Percentiles rank a stretch among this genome's conserved stretches.
Evolutionary conservation across 2,888 invertebrate genomes (phyloP).

Genomic region (Clistopyga incitator): DNA sequence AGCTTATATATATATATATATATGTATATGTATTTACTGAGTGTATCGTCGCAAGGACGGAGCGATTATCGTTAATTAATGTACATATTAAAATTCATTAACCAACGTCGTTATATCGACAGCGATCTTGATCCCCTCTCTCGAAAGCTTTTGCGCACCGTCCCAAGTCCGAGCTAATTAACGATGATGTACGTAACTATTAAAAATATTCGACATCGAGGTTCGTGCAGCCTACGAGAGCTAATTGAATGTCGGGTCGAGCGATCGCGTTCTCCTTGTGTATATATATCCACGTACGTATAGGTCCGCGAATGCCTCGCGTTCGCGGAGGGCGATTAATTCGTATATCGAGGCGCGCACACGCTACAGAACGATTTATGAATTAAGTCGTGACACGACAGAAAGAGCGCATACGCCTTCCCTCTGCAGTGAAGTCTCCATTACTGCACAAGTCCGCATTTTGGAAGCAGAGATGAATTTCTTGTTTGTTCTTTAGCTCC

Average conservation of each 20-base stretch:
- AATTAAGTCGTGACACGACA: constrained; percentile 45
- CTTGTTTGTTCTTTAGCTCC: too few relatives aligned
- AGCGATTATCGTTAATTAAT: constrained; percentile 70
- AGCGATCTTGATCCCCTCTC: constrained; percentile 69
- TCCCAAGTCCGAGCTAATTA: constrained; percentile 66
- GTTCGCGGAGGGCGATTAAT: constrained; percentile 52
- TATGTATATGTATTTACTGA: constrained; percentile 18
- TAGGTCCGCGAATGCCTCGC: constrained; percentile 18
- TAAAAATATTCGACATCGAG: constrained; percentile 67
- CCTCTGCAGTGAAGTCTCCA: background rate
- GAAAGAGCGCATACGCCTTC: constrained; percentile 3
- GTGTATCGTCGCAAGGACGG: constrained; percentile 47
- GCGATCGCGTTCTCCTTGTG: constrained; percentile 53
- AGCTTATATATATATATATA: constrained; percentile 22
- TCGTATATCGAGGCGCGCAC: constrained; percentile 41
- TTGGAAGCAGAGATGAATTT: too few relatives aligned
- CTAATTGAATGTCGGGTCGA: constrained; percentile 64
- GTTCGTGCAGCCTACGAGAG: constrained; percentile 58
- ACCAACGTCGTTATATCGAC: constrained; percentile 66
- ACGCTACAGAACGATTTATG: constrained; percentile 33
- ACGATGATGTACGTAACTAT: constrained; percentile 69
- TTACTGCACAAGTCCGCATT: too few relatives aligned
- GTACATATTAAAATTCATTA: constrained; percentile 72
- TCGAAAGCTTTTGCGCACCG: constrained; percentile 27
- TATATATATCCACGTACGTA: constrained; percentile 12